Conservation (phyloP, 1,140 invertebrate species). For the Drosophila triauraria region DNA sequence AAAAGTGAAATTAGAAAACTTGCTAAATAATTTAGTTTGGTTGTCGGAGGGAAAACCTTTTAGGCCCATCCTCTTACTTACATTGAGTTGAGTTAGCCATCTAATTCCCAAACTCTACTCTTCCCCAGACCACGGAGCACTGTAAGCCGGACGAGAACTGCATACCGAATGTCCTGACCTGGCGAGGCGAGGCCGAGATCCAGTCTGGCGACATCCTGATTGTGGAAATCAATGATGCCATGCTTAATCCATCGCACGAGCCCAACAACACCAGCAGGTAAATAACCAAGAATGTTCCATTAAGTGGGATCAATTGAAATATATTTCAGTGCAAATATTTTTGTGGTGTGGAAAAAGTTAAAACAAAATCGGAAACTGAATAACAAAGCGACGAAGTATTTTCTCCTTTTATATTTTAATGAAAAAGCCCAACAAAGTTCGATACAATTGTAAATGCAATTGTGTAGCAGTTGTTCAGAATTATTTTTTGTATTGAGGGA, state of each 20-base stretch:
- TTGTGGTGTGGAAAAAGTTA: background rate
- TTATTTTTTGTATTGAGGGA: background rate
- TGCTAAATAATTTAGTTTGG: constrained; percentile 75
- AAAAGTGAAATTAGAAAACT: constrained; percentile 78
- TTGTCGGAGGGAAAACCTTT: constrained; percentile 48
- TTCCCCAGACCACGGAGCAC: constrained; percentile 86
- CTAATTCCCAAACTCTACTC: background rate
- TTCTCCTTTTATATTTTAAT: background rate
- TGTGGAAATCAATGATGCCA: constrained; percentile 88
- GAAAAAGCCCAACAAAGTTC: background rate
- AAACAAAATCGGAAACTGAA: background rate
- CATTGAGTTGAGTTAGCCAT: constrained; percentile 35
- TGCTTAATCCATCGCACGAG: constrained; percentile 84
- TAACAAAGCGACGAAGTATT: background rate
- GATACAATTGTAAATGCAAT: background rate
- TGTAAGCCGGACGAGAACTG: constrained; percentile 85
- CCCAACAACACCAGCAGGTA: constrained; percentile 78
- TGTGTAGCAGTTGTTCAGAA: background rate
- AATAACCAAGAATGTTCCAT: constrained; percentile 1
- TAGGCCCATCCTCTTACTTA: constrained; percentile 37
- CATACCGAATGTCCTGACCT: constrained; percentile 86
- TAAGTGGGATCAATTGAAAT: background rate
- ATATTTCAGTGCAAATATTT: background rate
- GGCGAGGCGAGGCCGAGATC: constrained; percentile 88
- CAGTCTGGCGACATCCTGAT: constrained; percentile 89